Evolutionary conservation across 2,797 vertebrate species (phyloP).

Genomic region (Chiroxiphia lanceolata): DNA sequence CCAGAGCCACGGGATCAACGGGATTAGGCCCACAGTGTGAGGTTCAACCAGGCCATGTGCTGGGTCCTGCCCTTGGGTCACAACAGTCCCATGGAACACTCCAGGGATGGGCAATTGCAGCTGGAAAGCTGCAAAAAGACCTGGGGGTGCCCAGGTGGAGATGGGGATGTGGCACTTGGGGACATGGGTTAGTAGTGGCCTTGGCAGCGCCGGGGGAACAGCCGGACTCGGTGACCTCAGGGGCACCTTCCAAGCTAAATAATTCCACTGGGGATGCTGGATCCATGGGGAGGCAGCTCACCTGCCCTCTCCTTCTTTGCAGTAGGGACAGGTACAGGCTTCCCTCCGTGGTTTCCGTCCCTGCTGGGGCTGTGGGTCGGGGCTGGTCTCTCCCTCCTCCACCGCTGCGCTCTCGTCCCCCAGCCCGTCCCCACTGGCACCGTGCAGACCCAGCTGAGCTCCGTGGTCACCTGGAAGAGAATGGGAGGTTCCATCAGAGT

Average conservation of each 20-base stretch:
- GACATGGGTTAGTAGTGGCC: neutral
- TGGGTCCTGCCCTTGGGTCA: neutral
- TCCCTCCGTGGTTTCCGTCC: conserved; percentile 89
- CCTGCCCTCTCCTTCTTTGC: conserved; percentile 95
- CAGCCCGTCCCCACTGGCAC: conserved; percentile 78
- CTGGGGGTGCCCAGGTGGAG: neutral
- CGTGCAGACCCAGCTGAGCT: conserved; percentile 77
- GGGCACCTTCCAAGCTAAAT: neutral
- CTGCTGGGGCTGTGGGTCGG: conserved; percentile 83
- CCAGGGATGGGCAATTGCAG: fast-evolving
- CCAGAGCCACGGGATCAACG: fast-evolving
- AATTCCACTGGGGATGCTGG: fast-evolving
- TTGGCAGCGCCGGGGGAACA: neutral
- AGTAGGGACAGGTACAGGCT: conserved; percentile 96
- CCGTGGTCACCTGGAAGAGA: conserved; percentile 73
- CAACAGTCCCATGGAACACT: neutral
- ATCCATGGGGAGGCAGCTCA: neutral
- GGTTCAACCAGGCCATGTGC: neutral
- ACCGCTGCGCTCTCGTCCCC: conserved; percentile 83
- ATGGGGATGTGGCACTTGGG: neutral
- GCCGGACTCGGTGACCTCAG: neutral
- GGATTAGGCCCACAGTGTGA: neutral
- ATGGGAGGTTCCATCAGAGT: neutral
- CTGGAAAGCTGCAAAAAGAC: neutral
- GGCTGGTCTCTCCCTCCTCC: conserved; percentile 86